phyloP scores from a whole-genome alignment of 2,888 invertebrate genomes.

The Baronia brevicornis region DNA sequence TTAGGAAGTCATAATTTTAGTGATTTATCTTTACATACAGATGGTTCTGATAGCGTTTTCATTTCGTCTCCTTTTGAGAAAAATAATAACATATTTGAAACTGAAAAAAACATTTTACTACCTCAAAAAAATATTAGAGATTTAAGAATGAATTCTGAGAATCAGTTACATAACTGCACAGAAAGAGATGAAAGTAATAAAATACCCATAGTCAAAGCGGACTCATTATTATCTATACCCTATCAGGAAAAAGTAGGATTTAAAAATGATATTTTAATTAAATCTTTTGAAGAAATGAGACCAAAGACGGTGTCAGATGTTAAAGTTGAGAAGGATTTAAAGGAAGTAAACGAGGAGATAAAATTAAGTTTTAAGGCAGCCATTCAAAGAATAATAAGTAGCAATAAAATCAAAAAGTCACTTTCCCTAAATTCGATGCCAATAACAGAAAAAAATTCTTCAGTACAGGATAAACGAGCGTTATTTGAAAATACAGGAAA shows the following conservation, averaged over 20 bases:
- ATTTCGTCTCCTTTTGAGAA: slow-evolving; percentile 37
- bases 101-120: slow-evolving; percentile 14
- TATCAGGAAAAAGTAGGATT: slow-evolving; percentile 35
- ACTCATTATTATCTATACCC: slow-evolving; percentile 44
- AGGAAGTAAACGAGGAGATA: slow-evolving; percentile 53
- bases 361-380: slow-evolving; percentile 57
- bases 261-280: slow-evolving; percentile 23
- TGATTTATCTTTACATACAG: slow-evolving; percentile 46
- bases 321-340: slow-evolving; percentile 46
- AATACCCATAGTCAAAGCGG: slow-evolving; percentile 47
- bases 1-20: slow-evolving; percentile 35
- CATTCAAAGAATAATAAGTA: slow-evolving; percentile 48
- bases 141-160: slow-evolving; percentile 1
- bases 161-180: slow-evolving; percentile 18
- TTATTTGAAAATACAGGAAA: too few relatives aligned
- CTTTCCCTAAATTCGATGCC: too few relatives aligned
- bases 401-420: slow-evolving; percentile 22
- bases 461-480: too few relatives aligned
- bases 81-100: slow-evolving; percentile 31
- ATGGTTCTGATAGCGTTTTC: slow-evolving; percentile 55
- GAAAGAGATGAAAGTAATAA: slow-evolving; percentile 14
- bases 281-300: slow-evolving; percentile 17
- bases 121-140: neutral
- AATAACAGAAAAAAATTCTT: too few relatives aligned
- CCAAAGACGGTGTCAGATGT: slow-evolving; percentile 23